phyloP scores from a whole-genome alignment of 2,797 vertebrate genomes.

The Lemur catta region DNA sequence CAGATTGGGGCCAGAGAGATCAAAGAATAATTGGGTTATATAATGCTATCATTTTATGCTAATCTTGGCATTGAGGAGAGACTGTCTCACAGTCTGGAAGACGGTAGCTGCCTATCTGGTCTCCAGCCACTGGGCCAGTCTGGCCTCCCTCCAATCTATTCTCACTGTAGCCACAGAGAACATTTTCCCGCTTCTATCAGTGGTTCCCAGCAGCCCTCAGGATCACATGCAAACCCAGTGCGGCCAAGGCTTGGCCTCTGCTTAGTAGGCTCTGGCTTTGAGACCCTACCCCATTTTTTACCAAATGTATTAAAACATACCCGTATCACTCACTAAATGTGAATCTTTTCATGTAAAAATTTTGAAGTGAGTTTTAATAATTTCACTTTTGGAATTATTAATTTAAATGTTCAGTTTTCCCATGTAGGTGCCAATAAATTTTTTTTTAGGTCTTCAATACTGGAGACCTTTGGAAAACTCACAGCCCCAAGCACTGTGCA shows the following conservation, averaged over 20 bases:
- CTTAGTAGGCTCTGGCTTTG: neutral
- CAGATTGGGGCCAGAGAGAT: slow-evolving; percentile 34
- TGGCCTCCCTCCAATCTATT: slow-evolving; percentile 37
- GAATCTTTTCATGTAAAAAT: neutral
- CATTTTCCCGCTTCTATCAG: neutral
- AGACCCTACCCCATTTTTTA: neutral
- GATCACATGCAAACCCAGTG: neutral
- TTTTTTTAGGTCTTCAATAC: neutral
- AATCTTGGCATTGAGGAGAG: slow-evolving; percentile 49
- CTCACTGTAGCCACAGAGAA: slow-evolving; percentile 8
- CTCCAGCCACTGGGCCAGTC: neutral
- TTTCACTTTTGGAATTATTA: slow-evolving; percentile 1
- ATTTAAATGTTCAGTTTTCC: neutral
- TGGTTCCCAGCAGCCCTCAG: neutral
- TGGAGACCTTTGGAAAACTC: neutral
- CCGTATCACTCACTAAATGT: neutral
- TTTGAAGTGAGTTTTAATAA: neutral
- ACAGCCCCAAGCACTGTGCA: neutral
- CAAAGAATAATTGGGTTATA: slow-evolving; percentile 49
- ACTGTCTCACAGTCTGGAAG: neutral
- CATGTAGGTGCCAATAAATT: neutral
- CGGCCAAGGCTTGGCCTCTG: neutral
- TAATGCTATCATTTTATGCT: slow-evolving; percentile 56
- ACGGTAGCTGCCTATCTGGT: slow-evolving; percentile 15
- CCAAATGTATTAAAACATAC: neutral